A percentile compares a stretch with the other conserved stretches of the same genome.
Evolutionary conservation across 1,140 invertebrate species (phyloP).

Genomic region (Pararge aegeria): DNA sequence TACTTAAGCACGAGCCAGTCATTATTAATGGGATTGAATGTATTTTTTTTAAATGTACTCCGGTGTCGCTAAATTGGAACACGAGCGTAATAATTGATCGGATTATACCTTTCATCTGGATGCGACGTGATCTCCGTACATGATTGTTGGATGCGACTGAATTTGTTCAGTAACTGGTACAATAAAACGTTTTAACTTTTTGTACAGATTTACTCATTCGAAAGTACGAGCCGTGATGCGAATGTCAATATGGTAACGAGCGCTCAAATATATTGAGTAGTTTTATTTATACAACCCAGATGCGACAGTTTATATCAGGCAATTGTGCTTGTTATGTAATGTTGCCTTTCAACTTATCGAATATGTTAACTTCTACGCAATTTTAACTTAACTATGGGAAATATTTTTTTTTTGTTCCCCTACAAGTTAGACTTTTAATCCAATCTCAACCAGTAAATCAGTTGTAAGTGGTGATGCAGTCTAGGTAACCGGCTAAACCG

Average conservation of each 20-base stretch:
- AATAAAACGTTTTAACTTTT: slow-evolving; percentile 18
- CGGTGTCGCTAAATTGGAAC: slow-evolving; percentile 48
- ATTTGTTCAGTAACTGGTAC: slow-evolving; percentile 44
- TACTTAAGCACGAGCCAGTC: neutral
- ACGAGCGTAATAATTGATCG: slow-evolving; percentile 73
- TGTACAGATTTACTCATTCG: slow-evolving; percentile 18
- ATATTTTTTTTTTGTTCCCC: too few relatives aligned
- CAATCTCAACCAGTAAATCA: too few relatives aligned
- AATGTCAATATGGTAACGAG: slow-evolving; percentile 17
- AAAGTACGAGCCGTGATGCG: slow-evolving; percentile 5
- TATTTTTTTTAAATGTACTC: slow-evolving; percentile 47
- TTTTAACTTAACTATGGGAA: too few relatives aligned
- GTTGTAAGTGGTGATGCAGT: too few relatives aligned
- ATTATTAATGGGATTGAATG: neutral
- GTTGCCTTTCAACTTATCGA: too few relatives aligned
- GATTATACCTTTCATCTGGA: slow-evolving; percentile 67
- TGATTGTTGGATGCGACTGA: slow-evolving; percentile 55
- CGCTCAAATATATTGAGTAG: slow-evolving; percentile 1
- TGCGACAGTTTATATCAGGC: too few relatives aligned
- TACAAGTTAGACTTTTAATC: too few relatives aligned
- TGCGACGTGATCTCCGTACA: slow-evolving; percentile 66
- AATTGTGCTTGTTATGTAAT: too few relatives aligned
- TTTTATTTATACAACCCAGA: slow-evolving; percentile 5
- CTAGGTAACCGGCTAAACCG: too few relatives aligned
- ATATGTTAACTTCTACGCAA: too few relatives aligned